Base-by-base conservation (phyloP, 2,113 vertebrate species). In the Nyctereutes procyonoides region DNA sequence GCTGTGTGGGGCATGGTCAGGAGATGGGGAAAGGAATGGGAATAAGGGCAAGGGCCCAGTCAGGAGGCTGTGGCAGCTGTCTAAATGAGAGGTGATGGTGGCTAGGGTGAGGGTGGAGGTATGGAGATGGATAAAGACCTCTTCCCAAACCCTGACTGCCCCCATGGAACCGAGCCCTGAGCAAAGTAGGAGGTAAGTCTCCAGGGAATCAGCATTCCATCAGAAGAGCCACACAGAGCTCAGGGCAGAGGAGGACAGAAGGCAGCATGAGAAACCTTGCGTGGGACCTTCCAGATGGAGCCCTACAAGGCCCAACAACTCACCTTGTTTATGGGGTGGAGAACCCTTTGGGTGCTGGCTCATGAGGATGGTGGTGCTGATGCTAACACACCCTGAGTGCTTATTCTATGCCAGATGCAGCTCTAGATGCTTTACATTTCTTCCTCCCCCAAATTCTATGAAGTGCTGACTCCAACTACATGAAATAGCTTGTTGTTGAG, bases 351-450 rank as follows among this genome's bases (percentile, higher is more conserved):
- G 53, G 60, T 48, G 5, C 35, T 5, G 8, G 69, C 30, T 24
- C 24, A 5, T 8, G 71, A 15, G 4, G 35, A 10, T 24, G 38
- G 5, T 63, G 43, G 43, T 2, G 5, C 79, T 63, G 32, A 63
- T 11, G 22, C 80, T 58, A 28, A 35, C 19, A 15, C n/a, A 3
- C 0, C 1, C 1, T 13, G 8, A 6, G 22, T 56, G 38, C 76
- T 22, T 65, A 2, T 53, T 65, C 67, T 77, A 51, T 20, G 24
- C 15, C 73, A 51, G 56, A 38, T 12, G 14, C 30, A 38, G 81
- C 32, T 86, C 73, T 28, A 14, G 24, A 53, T 19, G 10, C 30
- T 73, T 35, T 3, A 8, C 11, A 5, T 4, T 67, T 48, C 32
- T 32, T 69, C n/a, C 71, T 53, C 58, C 58, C 35, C 2, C 6